Percentiles rank a stretch among this genome's conserved stretches.
Conservation (phyloP, 2,797 vertebrate species). For the Tinamus major region DNA sequence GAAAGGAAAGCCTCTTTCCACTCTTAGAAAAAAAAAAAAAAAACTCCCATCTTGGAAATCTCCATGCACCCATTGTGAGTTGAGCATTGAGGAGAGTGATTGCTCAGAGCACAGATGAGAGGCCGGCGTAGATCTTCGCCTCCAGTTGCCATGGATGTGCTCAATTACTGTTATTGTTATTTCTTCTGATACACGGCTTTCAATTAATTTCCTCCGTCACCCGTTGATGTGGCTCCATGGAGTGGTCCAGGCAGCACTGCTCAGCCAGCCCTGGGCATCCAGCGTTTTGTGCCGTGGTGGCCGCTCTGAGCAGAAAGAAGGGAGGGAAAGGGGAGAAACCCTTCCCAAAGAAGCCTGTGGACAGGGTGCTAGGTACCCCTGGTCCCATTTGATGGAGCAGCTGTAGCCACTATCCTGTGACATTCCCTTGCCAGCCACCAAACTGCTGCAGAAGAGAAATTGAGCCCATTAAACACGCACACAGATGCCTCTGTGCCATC, state of each 20-base stretch:
- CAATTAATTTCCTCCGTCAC: slow-evolving; percentile 66
- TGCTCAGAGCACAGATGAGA: not conserved
- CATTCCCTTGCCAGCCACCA: slow-evolving; percentile 60
- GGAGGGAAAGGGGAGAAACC: not conserved
- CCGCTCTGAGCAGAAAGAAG: not conserved
- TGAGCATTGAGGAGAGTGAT: slow-evolving; percentile 2
- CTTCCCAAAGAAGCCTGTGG: not conserved
- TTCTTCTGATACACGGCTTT: slow-evolving; percentile 48
- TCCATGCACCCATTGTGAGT: not conserved
- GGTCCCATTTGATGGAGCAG: slow-evolving; percentile 59
- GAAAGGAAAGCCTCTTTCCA: not conserved
- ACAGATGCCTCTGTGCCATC: slow-evolving; percentile 43
- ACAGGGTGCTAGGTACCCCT: not conserved
- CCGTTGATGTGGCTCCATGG: slow-evolving; percentile 2
- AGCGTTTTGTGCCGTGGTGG: slow-evolving; percentile 9
- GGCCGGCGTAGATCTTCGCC: slow-evolving; percentile 10
- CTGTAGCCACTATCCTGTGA: slow-evolving; percentile 61
- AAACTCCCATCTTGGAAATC: not conserved
- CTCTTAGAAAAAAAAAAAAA: not conserved
- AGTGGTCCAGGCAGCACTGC: not conserved
- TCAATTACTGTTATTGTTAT: slow-evolving; percentile 60
- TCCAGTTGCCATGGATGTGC: slow-evolving; percentile 40
- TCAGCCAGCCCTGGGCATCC: not conserved
- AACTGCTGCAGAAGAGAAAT: slow-evolving; percentile 70
- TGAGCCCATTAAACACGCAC: slow-evolving; percentile 68